These are phyloP conservation scores for Melanotaenia boesemani DNA, from an alignment of 2,797 vertebrate genomes.

Conservation along the genomic window DNA sequence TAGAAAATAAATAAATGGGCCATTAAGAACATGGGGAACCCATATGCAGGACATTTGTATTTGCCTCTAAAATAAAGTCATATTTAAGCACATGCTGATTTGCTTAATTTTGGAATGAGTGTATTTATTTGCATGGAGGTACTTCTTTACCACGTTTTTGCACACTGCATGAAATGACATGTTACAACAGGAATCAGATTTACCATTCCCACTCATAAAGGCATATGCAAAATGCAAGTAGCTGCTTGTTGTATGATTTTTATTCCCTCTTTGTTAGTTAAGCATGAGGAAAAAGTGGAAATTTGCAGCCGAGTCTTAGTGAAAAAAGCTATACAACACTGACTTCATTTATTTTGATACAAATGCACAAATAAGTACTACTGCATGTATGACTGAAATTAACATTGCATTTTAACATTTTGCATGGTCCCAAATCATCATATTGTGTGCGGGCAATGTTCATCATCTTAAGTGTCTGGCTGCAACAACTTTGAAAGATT, in stretches of 20 bases:
- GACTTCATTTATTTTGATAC: not conserved
- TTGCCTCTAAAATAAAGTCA: not conserved
- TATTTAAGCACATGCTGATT: not conserved
- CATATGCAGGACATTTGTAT: not conserved
- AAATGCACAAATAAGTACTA: not conserved
- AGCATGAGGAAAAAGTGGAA: not conserved
- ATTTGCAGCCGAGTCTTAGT: not conserved
- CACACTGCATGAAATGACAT: not conserved
- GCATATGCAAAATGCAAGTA: not conserved
- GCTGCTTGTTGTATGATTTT: not conserved
- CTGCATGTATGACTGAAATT: not conserved
- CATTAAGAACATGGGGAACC: not conserved
- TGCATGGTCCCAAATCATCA: not conserved
- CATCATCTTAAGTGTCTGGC: not conserved
- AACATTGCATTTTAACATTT: not conserved
- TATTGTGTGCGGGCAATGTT: not conserved
- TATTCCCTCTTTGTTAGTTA: not conserved
- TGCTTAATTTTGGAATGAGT: not conserved
- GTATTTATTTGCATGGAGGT: no score
- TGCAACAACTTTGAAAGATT: not conserved
- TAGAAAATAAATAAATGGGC: not conserved
- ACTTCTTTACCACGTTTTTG: not conserved
- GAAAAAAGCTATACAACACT: not conserved
- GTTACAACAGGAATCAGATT: not conserved
- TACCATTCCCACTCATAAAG: not conserved